These are phyloP conservation scores for Zoanthus sociatus DNA, from an alignment of 92 coral and sea anemone genomes.

Conservation along the genomic window DNA sequence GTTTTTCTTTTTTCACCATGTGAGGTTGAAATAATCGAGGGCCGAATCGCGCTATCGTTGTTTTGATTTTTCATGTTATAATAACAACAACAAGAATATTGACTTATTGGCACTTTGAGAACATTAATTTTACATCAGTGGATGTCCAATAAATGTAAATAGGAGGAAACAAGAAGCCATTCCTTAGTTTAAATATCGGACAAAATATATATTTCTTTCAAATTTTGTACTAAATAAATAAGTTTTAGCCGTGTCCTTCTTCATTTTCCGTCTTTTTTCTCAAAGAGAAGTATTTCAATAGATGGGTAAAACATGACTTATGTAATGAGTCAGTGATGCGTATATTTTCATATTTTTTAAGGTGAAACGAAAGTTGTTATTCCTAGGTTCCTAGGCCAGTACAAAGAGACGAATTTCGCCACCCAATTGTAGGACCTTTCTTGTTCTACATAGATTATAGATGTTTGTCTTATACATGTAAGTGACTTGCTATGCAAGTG, in stretches of 20 bases:
- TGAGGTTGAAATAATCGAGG: neutral
- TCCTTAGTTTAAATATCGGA: too few species aligned
- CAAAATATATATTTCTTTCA: too few species aligned
- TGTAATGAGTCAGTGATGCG: conserved; percentile 2
- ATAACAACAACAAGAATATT: neutral
- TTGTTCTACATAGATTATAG: neutral
- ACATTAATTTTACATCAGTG: too few species aligned
- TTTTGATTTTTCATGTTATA: neutral
- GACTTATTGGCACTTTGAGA: too few species aligned
- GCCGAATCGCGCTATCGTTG: neutral
- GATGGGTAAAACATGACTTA: neutral
- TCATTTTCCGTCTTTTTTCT: neutral
- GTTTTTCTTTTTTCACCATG: conserved; percentile 1
- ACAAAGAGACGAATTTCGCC: neutral
- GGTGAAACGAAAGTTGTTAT: neutral
- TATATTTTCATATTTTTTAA: conserved; percentile 6
- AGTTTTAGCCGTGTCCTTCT: neutral
- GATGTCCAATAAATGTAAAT: too few species aligned
- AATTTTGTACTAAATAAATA: too few species aligned
- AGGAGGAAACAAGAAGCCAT: too few species aligned
- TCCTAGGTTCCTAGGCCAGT: too few species aligned
- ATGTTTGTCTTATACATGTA: neutral
- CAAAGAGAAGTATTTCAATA: neutral
- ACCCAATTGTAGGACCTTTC: neutral
- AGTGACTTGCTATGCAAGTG: neutral